Percentiles rank a stretch among this genome's conserved stretches.
Evolutionary conservation across 2,113 vertebrate genomes (phyloP).

Genomic region (Nematolebias whitei): DNA sequence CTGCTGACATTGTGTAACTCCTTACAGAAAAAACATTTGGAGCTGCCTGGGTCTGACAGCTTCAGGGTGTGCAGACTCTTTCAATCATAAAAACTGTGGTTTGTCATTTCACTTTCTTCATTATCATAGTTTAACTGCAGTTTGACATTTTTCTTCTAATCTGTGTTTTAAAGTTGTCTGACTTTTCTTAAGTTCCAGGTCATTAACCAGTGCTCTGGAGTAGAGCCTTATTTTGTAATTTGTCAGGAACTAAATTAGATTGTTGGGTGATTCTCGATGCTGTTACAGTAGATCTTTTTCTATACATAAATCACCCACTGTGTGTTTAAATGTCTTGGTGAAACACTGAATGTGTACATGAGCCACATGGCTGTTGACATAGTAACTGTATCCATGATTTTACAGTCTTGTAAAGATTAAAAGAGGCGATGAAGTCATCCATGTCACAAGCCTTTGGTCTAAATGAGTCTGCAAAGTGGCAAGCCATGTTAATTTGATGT

Average conservation of each 20-base stretch:
- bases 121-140: constrained; percentile 4
- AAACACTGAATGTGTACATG: constrained; percentile 4
- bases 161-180: no score
- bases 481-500: constrained; percentile 40
- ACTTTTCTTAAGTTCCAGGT: neutral
- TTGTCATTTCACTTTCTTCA: constrained; percentile 17
- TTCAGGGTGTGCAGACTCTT: constrained; percentile 12
- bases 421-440: constrained; percentile 60
- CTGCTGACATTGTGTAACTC: constrained; percentile 40
- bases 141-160: constrained; percentile 4
- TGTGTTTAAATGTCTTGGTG: constrained; percentile 1
- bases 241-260: neutral
- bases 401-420: constrained; percentile 50
- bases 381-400: constrained; percentile 63
- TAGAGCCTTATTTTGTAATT: neutral
- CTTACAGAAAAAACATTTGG: neutral
- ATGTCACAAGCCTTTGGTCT: constrained; percentile 25
- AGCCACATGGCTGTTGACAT: constrained; percentile 42
- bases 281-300: constrained; percentile 8
- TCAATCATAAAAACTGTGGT: constrained; percentile 23
- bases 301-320: constrained; percentile 2
- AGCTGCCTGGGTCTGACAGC: constrained; percentile 31
- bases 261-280: neutral
- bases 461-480: constrained; percentile 49
- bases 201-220: neutral